phyloP scores from a whole-genome alignment of 2,113 vertebrate species.

The Oenanthe melanoleuca region DNA sequence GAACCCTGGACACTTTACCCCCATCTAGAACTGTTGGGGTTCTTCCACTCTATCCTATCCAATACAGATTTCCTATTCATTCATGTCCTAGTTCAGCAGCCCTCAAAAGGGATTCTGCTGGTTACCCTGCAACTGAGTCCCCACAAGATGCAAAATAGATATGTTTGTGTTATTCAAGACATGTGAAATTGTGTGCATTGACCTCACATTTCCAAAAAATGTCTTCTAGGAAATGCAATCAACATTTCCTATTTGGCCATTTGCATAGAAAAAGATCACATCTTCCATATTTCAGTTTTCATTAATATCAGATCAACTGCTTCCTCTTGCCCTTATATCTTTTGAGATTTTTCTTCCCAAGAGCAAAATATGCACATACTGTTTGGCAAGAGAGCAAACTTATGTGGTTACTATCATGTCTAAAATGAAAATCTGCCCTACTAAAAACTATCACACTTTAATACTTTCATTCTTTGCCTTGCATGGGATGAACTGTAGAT shows the following conservation, averaged over 20 bases:
- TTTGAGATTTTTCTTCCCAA: background rate
- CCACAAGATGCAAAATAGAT: background rate
- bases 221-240: background rate
- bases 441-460: background rate
- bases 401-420: background rate
- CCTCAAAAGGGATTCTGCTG: background rate
- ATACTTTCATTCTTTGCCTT: background rate
- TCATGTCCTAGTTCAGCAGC: background rate
- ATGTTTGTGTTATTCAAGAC: background rate
- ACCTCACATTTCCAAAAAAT: background rate
- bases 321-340: background rate
- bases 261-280: background rate
- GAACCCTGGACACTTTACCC: background rate
- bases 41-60: background rate
- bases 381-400: background rate
- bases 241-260: background rate
- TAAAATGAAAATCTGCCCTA: background rate
- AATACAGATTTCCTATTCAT: background rate
- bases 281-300: background rate
- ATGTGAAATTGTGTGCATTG: background rate
- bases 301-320: background rate
- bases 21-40: background rate
- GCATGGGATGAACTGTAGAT: background rate
- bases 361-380: background rate
- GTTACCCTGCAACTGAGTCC: background rate